Base-by-base conservation (phyloP, 2,888 invertebrate species). In the Chaitophorus viminalis region DNA sequence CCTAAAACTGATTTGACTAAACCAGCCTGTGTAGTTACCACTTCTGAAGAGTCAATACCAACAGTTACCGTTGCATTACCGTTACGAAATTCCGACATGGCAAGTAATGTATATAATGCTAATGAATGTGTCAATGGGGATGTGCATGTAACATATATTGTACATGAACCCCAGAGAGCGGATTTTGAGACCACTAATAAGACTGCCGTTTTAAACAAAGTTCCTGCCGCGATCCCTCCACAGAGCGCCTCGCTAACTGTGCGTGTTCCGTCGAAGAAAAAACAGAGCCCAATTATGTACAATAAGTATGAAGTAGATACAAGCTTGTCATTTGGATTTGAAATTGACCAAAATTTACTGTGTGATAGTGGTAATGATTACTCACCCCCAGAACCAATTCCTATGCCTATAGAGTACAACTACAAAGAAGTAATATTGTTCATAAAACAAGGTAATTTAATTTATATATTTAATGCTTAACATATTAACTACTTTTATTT, bases 321-420 rank as follows among this genome's bases (percentile, higher is more conserved):
- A 46, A 87, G 87, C 65, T 84, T 90, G 25, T 96, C 95, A 68
- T 97, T 97, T 91, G 96, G 96, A 25, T 95, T 95, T 92, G 95
- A 95, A 91, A 92, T 95, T 89, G 95, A 95, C 92, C 94, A 95
- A 91, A 94, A 94, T 91, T 92, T 95, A 90, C 92, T 95, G 90
- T 92, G 93, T 87, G 87, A 87, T 87, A 81, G 46, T 75, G 60
- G 60, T 87, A 81, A 87, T 74, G 65, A 87, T 74, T 87, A 81
- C 25, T 65, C 70, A 65, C 54, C 79, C 18, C 81, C 87, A 75
- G 81, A 36, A 72, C 72, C 79, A 31, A 86, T 86, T 78, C 85
- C 85, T 86, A 86, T 86, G 70, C 87, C 87, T 81, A 87, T 87
- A 78, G 81, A 87, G 74, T 87, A 87, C 87, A 87, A 87, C 81